A percentile compares a stretch with the other conserved stretches of the same genome.
Conservation (phyloP, 2,797 vertebrate species). For the Chaetodon trifasciatus region DNA sequence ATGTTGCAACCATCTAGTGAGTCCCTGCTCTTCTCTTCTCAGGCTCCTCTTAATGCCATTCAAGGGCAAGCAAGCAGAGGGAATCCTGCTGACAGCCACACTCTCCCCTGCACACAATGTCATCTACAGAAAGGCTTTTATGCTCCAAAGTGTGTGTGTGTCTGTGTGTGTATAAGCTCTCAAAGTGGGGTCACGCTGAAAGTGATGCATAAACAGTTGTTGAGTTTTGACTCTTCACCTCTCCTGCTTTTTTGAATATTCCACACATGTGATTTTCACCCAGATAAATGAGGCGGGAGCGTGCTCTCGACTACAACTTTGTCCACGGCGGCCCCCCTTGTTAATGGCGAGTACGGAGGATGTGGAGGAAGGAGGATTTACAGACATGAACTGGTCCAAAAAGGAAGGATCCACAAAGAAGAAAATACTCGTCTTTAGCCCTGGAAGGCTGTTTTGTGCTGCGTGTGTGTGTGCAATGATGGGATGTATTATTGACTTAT, state of each 20-base stretch:
- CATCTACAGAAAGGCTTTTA: constrained; percentile 47
- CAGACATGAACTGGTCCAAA: constrained; percentile 37
- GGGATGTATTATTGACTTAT: constrained; percentile 78
- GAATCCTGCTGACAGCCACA: constrained; percentile 65
- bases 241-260: constrained; percentile 36
- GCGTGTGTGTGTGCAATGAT: constrained; percentile 55
- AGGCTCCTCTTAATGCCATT: constrained; percentile 30
- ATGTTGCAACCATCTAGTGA: not conserved
- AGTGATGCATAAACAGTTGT: constrained; percentile 63
- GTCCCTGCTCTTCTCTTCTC: constrained; percentile 15
- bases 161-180: constrained; percentile 19
- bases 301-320: not conserved
- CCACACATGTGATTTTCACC: constrained; percentile 21
- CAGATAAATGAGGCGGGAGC: constrained; percentile 11
- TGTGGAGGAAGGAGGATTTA: constrained; percentile 12
- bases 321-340: not conserved
- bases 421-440: constrained; percentile 43
- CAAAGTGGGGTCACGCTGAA: constrained; percentile 59
- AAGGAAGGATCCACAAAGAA: constrained; percentile 31
- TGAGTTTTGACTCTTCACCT: constrained; percentile 47
- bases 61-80: constrained; percentile 56
- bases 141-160: constrained; percentile 31
- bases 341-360: constrained; percentile 2
- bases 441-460: constrained; percentile 50
- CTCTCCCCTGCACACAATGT: constrained; percentile 65